phyloP scores from a whole-genome alignment of 2,888 invertebrate genomes.

The Holacanthella duospinosa region DNA sequence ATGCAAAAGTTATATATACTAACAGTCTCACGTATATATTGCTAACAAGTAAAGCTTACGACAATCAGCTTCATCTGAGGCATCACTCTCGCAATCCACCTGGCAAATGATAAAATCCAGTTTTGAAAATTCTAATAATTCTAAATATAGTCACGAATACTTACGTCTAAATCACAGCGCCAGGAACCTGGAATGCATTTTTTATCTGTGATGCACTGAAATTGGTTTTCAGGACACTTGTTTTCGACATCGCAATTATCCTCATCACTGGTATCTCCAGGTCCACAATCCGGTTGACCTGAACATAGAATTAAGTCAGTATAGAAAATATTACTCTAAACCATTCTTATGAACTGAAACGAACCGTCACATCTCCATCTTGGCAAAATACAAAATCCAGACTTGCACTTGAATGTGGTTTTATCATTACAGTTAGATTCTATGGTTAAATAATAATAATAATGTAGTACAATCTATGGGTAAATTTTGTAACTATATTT shows the following conservation, averaged over 20 bases:
- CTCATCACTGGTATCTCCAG: not conserved
- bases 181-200: too few relatives aligned
- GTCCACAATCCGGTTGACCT: not conserved
- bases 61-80: constrained; percentile 19
- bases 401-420: constrained; percentile 12
- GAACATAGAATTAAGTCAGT: not conserved
- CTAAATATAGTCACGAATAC: not conserved
- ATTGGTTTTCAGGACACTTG: constrained; percentile 10
- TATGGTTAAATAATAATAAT: not conserved
- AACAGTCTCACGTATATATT: not conserved
- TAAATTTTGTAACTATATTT: not conserved
- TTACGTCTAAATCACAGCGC: constrained; percentile 1
- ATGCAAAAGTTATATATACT: not conserved
- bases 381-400: constrained; percentile 15
- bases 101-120: not conserved
- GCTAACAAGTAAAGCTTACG: not conserved
- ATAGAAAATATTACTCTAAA: not conserved
- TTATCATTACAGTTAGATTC: not conserved
- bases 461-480: too few relatives aligned
- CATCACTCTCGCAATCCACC: constrained; percentile 14
- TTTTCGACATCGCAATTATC: not conserved
- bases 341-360: too few relatives aligned
- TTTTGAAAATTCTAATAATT: not conserved
- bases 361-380: constrained; percentile 16
- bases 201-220: constrained; percentile 12